Percentiles rank a stretch among this genome's conserved stretches.
Conservation (phyloP, 2,888 invertebrate species). For the Prosopocoilus inquinatus region DNA sequence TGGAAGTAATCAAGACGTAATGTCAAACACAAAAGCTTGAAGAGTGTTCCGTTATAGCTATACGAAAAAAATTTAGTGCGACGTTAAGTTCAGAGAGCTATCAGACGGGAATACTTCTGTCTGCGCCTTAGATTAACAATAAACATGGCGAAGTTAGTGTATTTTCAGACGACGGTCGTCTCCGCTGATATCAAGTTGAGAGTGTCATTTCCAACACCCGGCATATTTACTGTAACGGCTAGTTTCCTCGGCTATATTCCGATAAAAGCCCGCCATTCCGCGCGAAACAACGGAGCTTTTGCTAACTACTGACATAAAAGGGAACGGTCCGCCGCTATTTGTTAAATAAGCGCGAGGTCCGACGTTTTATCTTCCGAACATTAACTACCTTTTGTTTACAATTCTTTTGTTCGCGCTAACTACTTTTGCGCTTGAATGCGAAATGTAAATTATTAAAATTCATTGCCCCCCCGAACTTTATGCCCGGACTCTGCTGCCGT, state of each 20-base stretch:
- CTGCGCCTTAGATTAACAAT: too few species aligned
- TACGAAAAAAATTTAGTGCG: too few species aligned
- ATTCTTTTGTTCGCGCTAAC: conserved; percentile 20
- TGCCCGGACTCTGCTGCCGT: not conserved
- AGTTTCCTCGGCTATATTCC: conserved; percentile 29
- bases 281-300: conserved; percentile 16
- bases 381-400: conserved; percentile 25
- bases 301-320: conserved; percentile 29
- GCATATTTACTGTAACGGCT: conserved; percentile 28
- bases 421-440: conserved; percentile 10
- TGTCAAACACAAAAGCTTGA: too few species aligned
- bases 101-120: too few species aligned
- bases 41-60: too few species aligned
- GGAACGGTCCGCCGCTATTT: conserved; percentile 27
- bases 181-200: conserved; percentile 24
- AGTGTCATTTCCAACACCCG: conserved; percentile 27
- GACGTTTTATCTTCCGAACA: conserved; percentile 24
- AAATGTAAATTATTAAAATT: conserved; percentile 19
- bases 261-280: conserved; percentile 20
- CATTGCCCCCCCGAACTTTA: conserved; percentile 14
- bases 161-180: conserved; percentile 12
- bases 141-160: not conserved
- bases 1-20: too few species aligned
- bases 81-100: too few species aligned
- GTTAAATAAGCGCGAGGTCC: conserved; percentile 28